These are phyloP conservation scores for Shargacucullia verbasci DNA, from an alignment of 2,888 invertebrate species.

Conservation along the genomic window DNA sequence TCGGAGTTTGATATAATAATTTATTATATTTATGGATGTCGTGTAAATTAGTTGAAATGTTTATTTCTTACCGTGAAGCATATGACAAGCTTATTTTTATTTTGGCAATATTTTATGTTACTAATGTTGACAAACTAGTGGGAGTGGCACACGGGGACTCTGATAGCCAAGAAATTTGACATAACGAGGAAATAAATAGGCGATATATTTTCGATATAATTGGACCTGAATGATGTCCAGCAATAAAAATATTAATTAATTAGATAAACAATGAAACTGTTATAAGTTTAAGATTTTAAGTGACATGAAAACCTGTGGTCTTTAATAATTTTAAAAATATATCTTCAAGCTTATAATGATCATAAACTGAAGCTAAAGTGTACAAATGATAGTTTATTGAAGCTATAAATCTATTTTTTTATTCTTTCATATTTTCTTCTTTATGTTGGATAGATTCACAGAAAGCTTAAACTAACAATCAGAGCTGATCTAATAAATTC, in stretches of 20 bases:
- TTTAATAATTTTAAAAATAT: conserved; percentile 33
- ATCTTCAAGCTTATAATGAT: conserved; percentile 23
- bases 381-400: conserved; percentile 39
- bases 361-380: conserved; percentile 25
- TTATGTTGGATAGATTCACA: conserved; percentile 3
- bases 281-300: background rate
- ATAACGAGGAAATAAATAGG: conserved; percentile 19
- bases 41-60: conserved; percentile 47
- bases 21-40: conserved; percentile 50
- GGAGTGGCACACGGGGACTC: conserved; percentile 16
- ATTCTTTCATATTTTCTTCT: conserved; percentile 17
- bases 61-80: conserved; percentile 40
- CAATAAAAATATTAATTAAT: conserved; percentile 38
- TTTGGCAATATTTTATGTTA: conserved; percentile 41
- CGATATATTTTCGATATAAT: conserved; percentile 17
- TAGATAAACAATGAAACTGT: conserved; percentile 10
- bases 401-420: no score
- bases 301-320: conserved; percentile 1
- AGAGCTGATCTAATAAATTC: no score
- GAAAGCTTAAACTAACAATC: no score
- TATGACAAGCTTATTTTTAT: conserved; percentile 42
- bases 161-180: conserved; percentile 28
- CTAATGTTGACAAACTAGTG: conserved; percentile 41
- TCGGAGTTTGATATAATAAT: conserved; percentile 48
- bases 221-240: conserved; percentile 1